These are phyloP conservation scores for Hippocampus zosterae DNA, from an alignment of 2,113 vertebrate genomes.

Conservation along the genomic window DNA sequence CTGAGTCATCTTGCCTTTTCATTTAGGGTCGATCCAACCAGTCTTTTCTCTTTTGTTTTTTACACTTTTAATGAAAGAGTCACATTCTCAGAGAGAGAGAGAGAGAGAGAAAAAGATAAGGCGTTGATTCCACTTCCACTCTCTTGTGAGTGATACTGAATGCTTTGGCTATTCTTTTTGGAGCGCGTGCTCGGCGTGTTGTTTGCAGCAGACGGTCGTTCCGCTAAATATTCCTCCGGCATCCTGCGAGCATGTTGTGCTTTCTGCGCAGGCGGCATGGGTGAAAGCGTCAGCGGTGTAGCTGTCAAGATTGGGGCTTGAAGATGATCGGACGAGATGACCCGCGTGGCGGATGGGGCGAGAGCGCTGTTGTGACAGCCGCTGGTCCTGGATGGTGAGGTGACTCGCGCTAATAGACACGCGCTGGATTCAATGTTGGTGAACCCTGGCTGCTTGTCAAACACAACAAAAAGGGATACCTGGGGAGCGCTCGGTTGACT, in stretches of 20 bases:
- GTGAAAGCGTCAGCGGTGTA: neutral
- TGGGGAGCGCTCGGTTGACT: neutral
- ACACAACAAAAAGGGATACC: slow-evolving; percentile 38
- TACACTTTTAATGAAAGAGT: slow-evolving; percentile 1
- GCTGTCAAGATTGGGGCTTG: slow-evolving; percentile 30
- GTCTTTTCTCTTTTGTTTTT: neutral
- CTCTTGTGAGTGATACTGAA: neutral
- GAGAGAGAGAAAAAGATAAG: neutral
- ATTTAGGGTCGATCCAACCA: neutral
- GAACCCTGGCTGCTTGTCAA: slow-evolving; percentile 37
- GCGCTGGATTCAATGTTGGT: slow-evolving; percentile 32
- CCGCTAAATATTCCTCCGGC: slow-evolving; percentile 19
- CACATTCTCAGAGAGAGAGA: neutral
- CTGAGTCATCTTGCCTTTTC: neutral
- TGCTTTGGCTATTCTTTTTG: neutral
- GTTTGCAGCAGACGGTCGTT: slow-evolving; percentile 5
- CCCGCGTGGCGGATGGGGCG: slow-evolving; percentile 12
- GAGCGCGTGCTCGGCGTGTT: neutral
- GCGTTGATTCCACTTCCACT: neutral
- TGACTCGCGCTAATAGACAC: slow-evolving; percentile 42
- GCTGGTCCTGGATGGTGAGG: slow-evolving; percentile 18
- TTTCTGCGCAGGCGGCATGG: neutral
- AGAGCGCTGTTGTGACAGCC: slow-evolving; percentile 4
- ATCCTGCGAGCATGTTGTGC: slow-evolving; percentile 4
- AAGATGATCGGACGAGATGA: slow-evolving; percentile 41